Evolutionary conservation across 2,113 vertebrate genomes (phyloP), one percentile per base, ranked within the genome.

Genomic region (Megalops atlanticus): DNA sequence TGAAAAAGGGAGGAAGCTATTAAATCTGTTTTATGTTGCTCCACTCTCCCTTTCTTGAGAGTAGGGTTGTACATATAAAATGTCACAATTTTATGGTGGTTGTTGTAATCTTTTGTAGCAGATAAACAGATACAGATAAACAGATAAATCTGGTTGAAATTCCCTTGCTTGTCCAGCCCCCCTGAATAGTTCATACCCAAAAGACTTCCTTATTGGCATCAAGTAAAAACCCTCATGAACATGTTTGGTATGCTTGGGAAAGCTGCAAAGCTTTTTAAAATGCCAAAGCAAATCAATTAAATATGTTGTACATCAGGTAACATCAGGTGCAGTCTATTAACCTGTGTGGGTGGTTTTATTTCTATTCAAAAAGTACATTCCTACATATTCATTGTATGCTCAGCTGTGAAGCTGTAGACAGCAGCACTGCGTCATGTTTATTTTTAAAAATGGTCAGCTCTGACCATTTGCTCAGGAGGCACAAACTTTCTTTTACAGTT

Each of bases 361-460:
- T 64, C 18, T 64, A 31, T 10, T 58, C n/a, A 58, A 11, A 10
- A 31, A 64, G 58, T 31, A 1, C 24, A 64, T n/a, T 64, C 58
- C 58, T 64, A 64, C 58, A 64, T 8, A 10, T 15, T 2, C 6
- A 6, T 11, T 31, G 58, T 64, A 24, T 11, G 4, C 10, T 64
- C 5, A 11, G n/a, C 0, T 18, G 21, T 10, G 2, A n/a, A 64
- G 8, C 2, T 10, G 58, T n/a, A 7, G 11, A 14, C 43, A 45
- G 43, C 43, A 45, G 43, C 43, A 64, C 58, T 64, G 58, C 58
- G 58, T 64, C 58, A 64, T n/a, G 58, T 64, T 31, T 64, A n/a
- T n/a, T 31, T 64, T 31, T 64, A 11, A 64, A n/a, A 11, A 11
- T 10, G n/a, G 8, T 31, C n/a, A 10, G 58, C 27, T 64, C 18